Evolutionary conservation across 2,113 vertebrate species (phyloP), one percentile per base, ranked within the genome.

Genomic region (Cyanoramphus novaezelandiae): DNA sequence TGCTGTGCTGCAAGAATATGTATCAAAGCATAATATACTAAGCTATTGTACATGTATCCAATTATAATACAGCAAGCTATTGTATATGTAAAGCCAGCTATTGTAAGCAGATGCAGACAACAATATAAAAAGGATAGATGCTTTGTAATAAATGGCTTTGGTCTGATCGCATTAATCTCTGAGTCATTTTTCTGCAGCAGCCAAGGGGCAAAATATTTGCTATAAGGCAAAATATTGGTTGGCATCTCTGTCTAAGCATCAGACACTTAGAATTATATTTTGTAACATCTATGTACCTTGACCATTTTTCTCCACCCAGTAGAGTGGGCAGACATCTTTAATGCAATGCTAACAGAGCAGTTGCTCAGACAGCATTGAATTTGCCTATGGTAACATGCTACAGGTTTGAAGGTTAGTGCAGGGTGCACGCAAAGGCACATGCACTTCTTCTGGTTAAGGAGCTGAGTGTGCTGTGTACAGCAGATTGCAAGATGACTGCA

Each of bases 351-450:
- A 76, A 72, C 1, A 5, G 6, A 74, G 46, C 28, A 17, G 71
- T 9, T 74, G 14, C n/a, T 80, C 59, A 44, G 75, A 59, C 29
- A 85, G 39, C 52, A 10, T 63, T 77, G 65, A 75, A 65, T 76
- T 33, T 64, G 17, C 47, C 57, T 63, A 23, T 41, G 18, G 47
- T 63, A 41, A 15, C n/a, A 8, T 2, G 69, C 29, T 10, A 2
- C 27, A 39, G 33, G 31, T 88, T 55, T 55, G 68, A 88, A 84
- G 37, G 57, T 7, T 25, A 37, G 52, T 15, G 20, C 19, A 68
- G 25, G 1, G 5, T 5, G 3, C 28, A 5, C 1, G 4, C 53
- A 74, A 89, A 71, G 9, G n/a, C 46, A 60, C 0, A 0, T 19
- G 9, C 10, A 7, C 55, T 81, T 35, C 31, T 75, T 77, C 37